Conservation (phyloP, 2,888 invertebrate genomes). For the Ceriagrion tenellum region DNA sequence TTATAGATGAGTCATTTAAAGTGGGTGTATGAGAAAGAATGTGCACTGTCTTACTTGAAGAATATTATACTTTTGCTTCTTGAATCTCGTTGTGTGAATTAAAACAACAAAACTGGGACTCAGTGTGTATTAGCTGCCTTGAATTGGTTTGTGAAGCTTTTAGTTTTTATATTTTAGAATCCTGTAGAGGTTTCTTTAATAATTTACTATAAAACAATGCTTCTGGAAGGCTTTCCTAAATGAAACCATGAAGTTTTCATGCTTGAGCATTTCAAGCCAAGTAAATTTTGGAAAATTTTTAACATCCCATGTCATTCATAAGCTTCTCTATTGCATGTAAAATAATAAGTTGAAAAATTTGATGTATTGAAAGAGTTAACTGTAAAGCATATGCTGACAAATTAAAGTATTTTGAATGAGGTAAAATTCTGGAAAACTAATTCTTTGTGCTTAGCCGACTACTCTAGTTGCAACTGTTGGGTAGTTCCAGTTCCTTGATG, state of each 20-base stretch:
- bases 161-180: neutral
- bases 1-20: neutral
- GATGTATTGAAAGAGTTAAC: neutral
- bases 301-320: slow-evolving; percentile 7
- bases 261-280: neutral
- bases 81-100: slow-evolving; percentile 9
- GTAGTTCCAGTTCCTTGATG: no score
- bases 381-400: slow-evolving; percentile 1
- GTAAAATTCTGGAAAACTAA: neutral
- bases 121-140: neutral
- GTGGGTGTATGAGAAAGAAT: neutral
- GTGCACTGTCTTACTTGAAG: neutral
- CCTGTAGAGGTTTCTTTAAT: neutral
- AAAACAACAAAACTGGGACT: neutral
- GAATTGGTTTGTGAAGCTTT: slow-evolving; percentile 6
- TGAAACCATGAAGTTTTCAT: neutral
- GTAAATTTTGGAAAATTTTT: slow-evolving; percentile 3
- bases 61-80: neutral
- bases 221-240: neutral
- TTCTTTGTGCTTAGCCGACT: neutral
- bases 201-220: neutral
- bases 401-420: slow-evolving; percentile 31
- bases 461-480: neutral
- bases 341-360: slow-evolving; percentile 19
- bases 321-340: slow-evolving; percentile 15